These are phyloP conservation scores for Hyperoplus immaculatus DNA, from an alignment of 2,797 vertebrate species.

Conservation along the genomic window DNA sequence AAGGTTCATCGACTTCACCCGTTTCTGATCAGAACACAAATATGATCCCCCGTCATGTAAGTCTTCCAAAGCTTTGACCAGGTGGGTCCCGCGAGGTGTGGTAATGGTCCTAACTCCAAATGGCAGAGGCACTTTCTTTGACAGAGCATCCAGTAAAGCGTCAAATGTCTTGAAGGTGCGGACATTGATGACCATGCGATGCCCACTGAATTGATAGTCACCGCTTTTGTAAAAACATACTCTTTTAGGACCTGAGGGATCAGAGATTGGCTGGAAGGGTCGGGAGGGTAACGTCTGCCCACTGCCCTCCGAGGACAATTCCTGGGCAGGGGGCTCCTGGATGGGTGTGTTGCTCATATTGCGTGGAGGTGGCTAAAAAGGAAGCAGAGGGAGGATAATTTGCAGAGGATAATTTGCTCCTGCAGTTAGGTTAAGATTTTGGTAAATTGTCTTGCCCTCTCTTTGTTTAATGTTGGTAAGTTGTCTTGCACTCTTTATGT, in stretches of 20 bases:
- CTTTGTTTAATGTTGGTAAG: too few species aligned
- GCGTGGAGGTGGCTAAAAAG: conserved; percentile 37
- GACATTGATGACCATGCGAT: conserved; percentile 91
- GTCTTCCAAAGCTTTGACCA: conserved; percentile 89
- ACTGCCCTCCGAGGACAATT: conserved; percentile 79
- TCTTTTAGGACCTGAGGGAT: conserved; percentile 89
- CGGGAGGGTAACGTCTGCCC: conserved; percentile 76
- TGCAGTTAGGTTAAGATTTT: neutral
- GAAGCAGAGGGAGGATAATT: conserved; percentile 19
- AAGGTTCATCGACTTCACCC: conserved; percentile 93
- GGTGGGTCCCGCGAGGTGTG: conserved; percentile 91
- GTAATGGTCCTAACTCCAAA: conserved; percentile 97
- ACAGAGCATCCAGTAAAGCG: conserved; percentile 92
- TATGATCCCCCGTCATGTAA: conserved; percentile 94
- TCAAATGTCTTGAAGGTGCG: conserved; percentile 97
- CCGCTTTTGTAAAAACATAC: conserved; percentile 98
- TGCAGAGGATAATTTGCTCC: neutral
- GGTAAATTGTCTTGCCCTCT: neutral
- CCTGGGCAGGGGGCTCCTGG: conserved; percentile 80
- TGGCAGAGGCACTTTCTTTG: conserved; percentile 93
- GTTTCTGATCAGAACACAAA: conserved; percentile 93
- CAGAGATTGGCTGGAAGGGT: conserved; percentile 74
- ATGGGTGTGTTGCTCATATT: conserved; percentile 89
- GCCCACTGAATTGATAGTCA: conserved; percentile 92
- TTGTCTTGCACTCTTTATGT: neutral